Base-by-base conservation (phyloP, 2,888 invertebrate species). In the Drosophila hamatofila region DNA sequence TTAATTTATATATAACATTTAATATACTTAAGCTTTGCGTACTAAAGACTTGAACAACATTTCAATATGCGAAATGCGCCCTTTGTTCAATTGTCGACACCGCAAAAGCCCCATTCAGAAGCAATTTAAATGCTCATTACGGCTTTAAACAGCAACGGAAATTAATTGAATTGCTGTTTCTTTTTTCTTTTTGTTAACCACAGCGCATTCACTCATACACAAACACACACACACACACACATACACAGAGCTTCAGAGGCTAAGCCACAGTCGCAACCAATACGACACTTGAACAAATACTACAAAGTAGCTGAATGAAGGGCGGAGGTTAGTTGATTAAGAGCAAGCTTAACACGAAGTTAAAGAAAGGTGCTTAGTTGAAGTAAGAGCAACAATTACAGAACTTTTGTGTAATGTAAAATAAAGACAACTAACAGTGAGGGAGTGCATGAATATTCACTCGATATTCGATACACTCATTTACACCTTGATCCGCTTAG, bases 101-200 rank as follows among this genome's bases (percentile, higher is more conserved):
- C 87, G 82, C 84, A 83, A 75, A 80, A 72, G 77, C 64, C 72
- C 65, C 84, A 81, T 70, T 77, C 81, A 75, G 72, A 81, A 85
- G 81, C 86, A 85, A 85, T 85, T 85, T 82, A 85, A 85, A 86
- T 86, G 86, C 86, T 85, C 82, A 82, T 85, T 85, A 86, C 82
- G 86, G 79, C 84, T 79, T 85, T 84, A 85, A 84, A 63, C 84
- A 83, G 86, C 80, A 76, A 69, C 79, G 80, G 70, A 88, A 88
- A 88, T 88, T 87, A 87, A 88, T 87, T 88, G 85, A 88, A 88
- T 87, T 83, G 83, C 87, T 62, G 78, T 84, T 76, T 12, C 81
- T 83, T 84, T 83, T 78, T n/a, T 80, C 76, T n/a, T 81, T 87
- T 87, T 83, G 78, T 52, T 16, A 83, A 84, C 85, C 84, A 61